Evolutionary conservation across 1,140 invertebrate species (phyloP), one percentile per base, ranked within the genome.

Genomic region (Grapholita molesta): DNA sequence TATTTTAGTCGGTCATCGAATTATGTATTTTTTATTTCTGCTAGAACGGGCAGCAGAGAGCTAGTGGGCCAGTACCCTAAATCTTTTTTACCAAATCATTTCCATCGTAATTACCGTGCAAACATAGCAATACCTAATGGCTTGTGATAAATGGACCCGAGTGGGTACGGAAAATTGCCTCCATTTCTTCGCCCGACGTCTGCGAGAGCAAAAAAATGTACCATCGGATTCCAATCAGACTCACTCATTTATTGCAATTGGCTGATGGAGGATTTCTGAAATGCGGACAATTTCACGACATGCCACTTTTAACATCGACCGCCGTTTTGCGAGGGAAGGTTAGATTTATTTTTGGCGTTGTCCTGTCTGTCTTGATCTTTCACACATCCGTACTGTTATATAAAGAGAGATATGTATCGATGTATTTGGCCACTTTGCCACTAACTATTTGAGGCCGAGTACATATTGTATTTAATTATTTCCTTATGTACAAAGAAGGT

Each of bases 191-290:
- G 66, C 33, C 35, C 28, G 33, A 75, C 76, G 74, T 72, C 70
- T 65, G 70, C 61, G 64, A 64, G 68, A 55, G 70, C 68, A 66
- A 78, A 76, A 77, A 78, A 74, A 76, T 76, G 72, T 70, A 80
- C 71, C 78, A 75, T 76, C 72, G 73, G 73, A 76, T 78, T 75
- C 78, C 76, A 80, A 80, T 80, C 78, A 80, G 74, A 72, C 70
- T 70, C 73, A 68, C 76, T 80, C 78, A 78, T 80, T 81, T 81
- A 78, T 74, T 74, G 76, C 79, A 78, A 81, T 75, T 77, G 76
- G 70, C 75, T 76, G 74, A 80, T 74, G 69, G 73, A 78, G 69
- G 73, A 72, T 73, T 67, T 66, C 67, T 66, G 72, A 73, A 78
- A 76, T 72, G 23, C 55, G 55, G 55, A 32, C 55, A 15, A 61